Conservation (phyloP, 2,888 invertebrate species). For the Arenicola marina region DNA sequence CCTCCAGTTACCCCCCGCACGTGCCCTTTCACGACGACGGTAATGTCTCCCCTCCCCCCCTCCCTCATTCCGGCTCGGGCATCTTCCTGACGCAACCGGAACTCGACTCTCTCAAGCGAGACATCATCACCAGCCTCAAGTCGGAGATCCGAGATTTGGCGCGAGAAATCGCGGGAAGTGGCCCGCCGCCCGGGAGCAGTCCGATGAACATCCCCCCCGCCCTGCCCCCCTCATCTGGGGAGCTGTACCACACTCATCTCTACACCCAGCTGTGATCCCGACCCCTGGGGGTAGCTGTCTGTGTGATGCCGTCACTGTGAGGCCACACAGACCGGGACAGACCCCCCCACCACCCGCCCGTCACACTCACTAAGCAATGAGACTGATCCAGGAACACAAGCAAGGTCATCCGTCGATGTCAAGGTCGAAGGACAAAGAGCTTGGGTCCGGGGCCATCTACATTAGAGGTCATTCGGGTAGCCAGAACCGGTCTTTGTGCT, state of each 20-base stretch:
- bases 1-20: not conserved
- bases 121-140: slow-evolving; percentile 49
- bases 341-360: too few species aligned
- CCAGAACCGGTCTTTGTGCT: too few species aligned
- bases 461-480: too few species aligned
- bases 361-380: too few species aligned
- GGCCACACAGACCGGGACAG: too few species aligned
- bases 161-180: slow-evolving; percentile 12
- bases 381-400: too few species aligned
- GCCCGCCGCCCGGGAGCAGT: slow-evolving; percentile 10
- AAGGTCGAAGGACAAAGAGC: too few species aligned
- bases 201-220: slow-evolving; percentile 30
- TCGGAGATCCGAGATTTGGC: slow-evolving; percentile 39
- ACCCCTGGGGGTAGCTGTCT: slow-evolving; percentile 8
- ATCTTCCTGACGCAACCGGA: slow-evolving; percentile 44
- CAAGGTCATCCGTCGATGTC: too few species aligned
- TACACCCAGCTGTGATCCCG: slow-evolving; percentile 56
- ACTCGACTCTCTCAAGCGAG: slow-evolving; percentile 52
- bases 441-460: too few species aligned
- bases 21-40: not conserved
- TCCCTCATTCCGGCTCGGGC: slow-evolving; percentile 19
- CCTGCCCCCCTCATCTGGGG: slow-evolving; percentile 46
- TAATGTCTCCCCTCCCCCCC: slow-evolving; percentile 3
- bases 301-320: too few species aligned
- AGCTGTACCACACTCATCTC: slow-evolving; percentile 59